These are phyloP conservation scores for Schizopygopsis pylzovi DNA, from an alignment of 2,797 vertebrate species.

Conservation along the genomic window DNA sequence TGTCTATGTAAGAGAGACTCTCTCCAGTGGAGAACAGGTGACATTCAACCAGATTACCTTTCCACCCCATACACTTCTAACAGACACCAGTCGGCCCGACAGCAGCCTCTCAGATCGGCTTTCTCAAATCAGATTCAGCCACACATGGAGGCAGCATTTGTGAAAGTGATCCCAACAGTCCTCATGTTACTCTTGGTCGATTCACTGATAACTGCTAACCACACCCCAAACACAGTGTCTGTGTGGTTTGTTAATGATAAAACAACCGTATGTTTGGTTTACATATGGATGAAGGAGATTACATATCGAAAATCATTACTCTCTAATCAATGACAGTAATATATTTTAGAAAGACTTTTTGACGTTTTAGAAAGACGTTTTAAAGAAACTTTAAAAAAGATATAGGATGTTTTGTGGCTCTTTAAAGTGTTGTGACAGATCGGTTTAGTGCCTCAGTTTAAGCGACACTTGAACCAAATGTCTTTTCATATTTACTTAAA, in stretches of 20 bases:
- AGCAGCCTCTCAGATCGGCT: constrained; percentile 54
- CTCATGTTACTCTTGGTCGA: constrained; percentile 42
- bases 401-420: not conserved
- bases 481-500: not conserved
- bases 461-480: rapidly evolving
- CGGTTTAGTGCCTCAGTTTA: not conserved
- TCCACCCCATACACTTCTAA: constrained; percentile 55
- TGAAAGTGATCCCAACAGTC: constrained; percentile 51
- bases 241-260: constrained; percentile 24
- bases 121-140: constrained; percentile 54
- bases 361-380: no score
- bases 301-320: constrained; percentile 1
- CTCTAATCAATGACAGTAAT: not conserved
- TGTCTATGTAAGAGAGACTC: constrained; percentile 59
- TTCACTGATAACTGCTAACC: constrained; percentile 19
- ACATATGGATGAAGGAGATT: constrained; percentile 2
- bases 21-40: constrained; percentile 55
- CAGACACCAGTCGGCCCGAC: constrained; percentile 47
- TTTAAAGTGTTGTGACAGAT: not conserved
- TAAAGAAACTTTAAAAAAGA: no score
- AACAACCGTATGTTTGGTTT: not conserved
- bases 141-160: constrained; percentile 51
- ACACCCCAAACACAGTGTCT: constrained; percentile 2
- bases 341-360: not conserved
- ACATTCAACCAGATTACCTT: constrained; percentile 57